phyloP scores from a whole-genome alignment of 2,888 invertebrate species.

The Chamaedrilus cognettii region DNA sequence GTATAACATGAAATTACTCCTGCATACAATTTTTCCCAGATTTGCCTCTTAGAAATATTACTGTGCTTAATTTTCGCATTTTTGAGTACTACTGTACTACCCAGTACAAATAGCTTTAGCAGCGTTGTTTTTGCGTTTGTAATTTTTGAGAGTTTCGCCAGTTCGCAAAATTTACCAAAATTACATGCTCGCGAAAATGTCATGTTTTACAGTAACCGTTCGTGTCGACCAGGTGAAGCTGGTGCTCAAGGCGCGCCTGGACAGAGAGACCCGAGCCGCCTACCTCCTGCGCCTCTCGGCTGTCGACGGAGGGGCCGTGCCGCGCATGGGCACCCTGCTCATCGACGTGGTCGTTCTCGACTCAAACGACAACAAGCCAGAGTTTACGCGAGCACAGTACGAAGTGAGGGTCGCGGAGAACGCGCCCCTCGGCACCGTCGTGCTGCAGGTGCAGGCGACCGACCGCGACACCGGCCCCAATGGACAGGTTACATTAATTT shows the following conservation, averaged over 20 bases:
- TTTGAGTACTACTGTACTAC: too few relatives aligned
- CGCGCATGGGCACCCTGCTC: slow-evolving; percentile 27
- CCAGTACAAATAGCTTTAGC: too few relatives aligned
- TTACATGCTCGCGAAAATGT: too few relatives aligned
- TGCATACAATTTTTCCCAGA: too few relatives aligned
- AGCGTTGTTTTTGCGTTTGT: too few relatives aligned
- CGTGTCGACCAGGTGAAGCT: slow-evolving; percentile 11
- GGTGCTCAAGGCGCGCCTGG: slow-evolving; percentile 4
- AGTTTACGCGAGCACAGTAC: slow-evolving; percentile 31
- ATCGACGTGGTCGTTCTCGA: slow-evolving; percentile 32
- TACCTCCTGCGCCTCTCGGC: slow-evolving; percentile 16
- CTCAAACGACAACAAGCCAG: slow-evolving; percentile 37
- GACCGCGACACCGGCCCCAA: slow-evolving; percentile 36
- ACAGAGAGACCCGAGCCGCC: not conserved
- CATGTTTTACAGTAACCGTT: too few relatives aligned
- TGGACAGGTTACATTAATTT: slow-evolving; percentile 23
- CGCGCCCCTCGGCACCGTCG: slow-evolving; percentile 19
- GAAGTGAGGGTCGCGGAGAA: slow-evolving; percentile 33
- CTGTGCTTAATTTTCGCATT: too few relatives aligned
- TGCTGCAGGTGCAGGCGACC: slow-evolving; percentile 31
- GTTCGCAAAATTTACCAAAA: too few relatives aligned
- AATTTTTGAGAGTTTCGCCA: too few relatives aligned
- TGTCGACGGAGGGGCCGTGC: slow-evolving; percentile 10
- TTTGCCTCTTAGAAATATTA: too few relatives aligned
- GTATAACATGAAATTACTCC: too few relatives aligned